phyloP scores from a whole-genome alignment of 2,888 invertebrate species.

The Plebejus argus region DNA sequence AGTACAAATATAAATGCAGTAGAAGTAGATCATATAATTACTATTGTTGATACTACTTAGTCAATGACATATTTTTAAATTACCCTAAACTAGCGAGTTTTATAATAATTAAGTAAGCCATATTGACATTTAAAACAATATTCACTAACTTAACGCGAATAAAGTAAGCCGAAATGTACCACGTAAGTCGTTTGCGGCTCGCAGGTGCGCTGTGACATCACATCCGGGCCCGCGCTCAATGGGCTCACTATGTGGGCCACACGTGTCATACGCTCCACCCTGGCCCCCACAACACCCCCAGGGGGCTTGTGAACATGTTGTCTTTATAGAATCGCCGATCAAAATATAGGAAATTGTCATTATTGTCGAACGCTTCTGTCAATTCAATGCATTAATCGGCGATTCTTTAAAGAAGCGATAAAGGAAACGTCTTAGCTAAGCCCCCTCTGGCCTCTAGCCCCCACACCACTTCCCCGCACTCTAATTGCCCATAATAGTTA shows the following conservation, averaged over 20 bases:
- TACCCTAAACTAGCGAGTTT: no score
- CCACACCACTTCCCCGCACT: constrained; percentile 50
- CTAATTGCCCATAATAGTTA: constrained; percentile 77
- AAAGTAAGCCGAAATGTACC: neutral
- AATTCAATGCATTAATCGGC: no score
- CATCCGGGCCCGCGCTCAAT: constrained; percentile 60
- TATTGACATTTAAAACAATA: no score
- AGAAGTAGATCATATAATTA: neutral
- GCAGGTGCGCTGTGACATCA: constrained; percentile 73
- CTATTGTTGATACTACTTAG: neutral
- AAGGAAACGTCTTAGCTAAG: neutral
- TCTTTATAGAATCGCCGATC: no score
- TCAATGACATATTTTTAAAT: no score
- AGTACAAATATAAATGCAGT: neutral
- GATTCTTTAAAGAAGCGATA: no score
- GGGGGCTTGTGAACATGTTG: neutral
- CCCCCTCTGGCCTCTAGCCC: constrained; percentile 42
- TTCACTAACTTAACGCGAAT: neutral
- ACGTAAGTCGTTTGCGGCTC: constrained; percentile 31
- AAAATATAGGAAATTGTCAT: neutral
- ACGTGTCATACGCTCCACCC: constrained; percentile 58
- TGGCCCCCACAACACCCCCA: neutral
- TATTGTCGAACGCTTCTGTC: no score
- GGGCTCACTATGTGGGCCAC: constrained; percentile 74
- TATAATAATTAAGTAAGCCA: no score